These are phyloP conservation scores for Samia ricini DNA, from an alignment of 1,140 invertebrate genomes.

Conservation along the genomic window DNA sequence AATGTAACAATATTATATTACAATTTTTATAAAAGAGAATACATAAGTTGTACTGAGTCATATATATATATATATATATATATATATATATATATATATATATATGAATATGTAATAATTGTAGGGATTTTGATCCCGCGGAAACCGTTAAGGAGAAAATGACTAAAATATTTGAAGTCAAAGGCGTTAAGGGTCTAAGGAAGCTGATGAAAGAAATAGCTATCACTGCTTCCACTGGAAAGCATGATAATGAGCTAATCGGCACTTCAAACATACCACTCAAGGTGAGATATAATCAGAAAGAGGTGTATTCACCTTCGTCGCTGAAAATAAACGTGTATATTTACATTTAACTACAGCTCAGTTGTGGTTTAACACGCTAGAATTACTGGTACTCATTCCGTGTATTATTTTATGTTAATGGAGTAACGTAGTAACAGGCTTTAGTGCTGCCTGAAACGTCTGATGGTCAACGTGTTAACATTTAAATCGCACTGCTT, in stretches of 20 bases:
- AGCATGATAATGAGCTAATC: slow-evolving; percentile 97
- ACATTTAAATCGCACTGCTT: not conserved
- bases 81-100: no score
- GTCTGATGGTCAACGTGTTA: not conserved
- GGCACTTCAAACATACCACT: slow-evolving; percentile 91
- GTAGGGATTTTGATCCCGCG: slow-evolving; percentile 93
- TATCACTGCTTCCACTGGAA: slow-evolving; percentile 94
- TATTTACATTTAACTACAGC: slow-evolving; percentile 3
- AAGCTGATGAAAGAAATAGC: slow-evolving; percentile 97
- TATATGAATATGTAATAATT: no score
- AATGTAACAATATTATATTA: no score
- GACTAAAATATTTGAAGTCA: slow-evolving; percentile 89
- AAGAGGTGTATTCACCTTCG: slow-evolving; percentile 9
- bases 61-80: no score
- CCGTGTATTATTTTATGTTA: slow-evolving; percentile 1
- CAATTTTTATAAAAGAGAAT: no score
- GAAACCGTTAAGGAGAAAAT: slow-evolving; percentile 93
- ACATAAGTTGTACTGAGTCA: no score
- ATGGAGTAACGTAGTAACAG: not conserved
- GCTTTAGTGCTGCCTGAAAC: not conserved
- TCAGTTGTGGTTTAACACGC: not conserved
- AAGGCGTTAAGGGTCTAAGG: slow-evolving; percentile 88
- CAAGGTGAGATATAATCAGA: slow-evolving; percentile 79
- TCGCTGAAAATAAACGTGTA: slow-evolving; percentile 5
- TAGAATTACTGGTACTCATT: not conserved